Conservation (phyloP, 2,797 vertebrate species). For the Pelochelys cantorii region DNA sequence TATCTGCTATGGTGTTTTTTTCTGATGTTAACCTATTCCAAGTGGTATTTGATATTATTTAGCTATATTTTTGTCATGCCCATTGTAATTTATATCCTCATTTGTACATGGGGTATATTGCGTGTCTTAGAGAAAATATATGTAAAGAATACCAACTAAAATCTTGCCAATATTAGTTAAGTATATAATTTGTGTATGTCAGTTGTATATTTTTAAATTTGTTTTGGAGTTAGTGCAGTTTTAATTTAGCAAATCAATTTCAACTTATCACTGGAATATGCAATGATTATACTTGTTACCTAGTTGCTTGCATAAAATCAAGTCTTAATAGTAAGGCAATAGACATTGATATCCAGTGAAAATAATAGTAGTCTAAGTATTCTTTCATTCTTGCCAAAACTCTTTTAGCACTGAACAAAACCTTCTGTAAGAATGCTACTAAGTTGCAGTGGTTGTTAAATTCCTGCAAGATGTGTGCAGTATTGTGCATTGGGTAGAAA, state of each 20-base stretch:
- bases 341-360: not conserved
- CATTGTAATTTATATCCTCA: not conserved
- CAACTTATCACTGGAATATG: not conserved
- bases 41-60: not conserved
- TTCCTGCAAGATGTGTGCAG: not conserved
- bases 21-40: not conserved
- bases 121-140: not conserved
- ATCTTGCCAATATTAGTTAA: not conserved
- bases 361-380: not conserved
- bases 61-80: not conserved
- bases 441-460: not conserved
- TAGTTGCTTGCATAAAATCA: not conserved
- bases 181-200: not conserved
- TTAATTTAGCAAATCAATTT: not conserved
- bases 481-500: fast-evolving
- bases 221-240: not conserved
- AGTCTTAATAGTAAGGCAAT: not conserved
- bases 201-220: constrained; percentile 24
- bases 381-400: not conserved
- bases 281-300: not conserved
- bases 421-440: not conserved
- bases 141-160: not conserved
- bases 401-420: not conserved
- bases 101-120: not conserved
- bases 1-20: not conserved